Conservation (phyloP, 2,888 invertebrate genomes). For the Agrotis puta region DNA sequence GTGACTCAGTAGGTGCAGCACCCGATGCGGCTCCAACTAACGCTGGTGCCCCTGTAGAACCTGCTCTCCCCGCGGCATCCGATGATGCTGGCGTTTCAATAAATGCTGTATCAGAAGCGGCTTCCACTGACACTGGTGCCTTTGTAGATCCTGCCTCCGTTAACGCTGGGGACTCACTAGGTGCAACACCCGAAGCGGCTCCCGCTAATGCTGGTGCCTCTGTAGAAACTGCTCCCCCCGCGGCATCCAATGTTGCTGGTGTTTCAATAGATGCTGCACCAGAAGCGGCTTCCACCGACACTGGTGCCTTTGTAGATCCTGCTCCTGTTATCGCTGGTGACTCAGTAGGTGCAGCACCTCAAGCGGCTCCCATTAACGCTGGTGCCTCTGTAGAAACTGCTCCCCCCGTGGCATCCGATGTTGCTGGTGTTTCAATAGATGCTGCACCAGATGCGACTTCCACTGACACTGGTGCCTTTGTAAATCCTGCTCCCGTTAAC, state of each 20-base stretch:
- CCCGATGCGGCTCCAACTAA: background rate
- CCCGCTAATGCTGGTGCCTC: background rate
- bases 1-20: too few relatives aligned
- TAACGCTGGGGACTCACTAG: background rate
- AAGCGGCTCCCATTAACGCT: background rate
- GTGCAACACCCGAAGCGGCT: rapidly evolving
- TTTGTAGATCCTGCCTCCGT: too few relatives aligned
- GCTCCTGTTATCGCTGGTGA: background rate
- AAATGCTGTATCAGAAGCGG: rapidly evolving
- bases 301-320: rapidly evolving
- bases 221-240: background rate
- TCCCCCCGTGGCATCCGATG: background rate
- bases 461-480: background rate
- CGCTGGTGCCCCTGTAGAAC: too few relatives aligned
- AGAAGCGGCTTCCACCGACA: background rate
- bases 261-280: background rate
- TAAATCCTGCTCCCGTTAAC: background rate
- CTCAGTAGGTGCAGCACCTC: too few relatives aligned
- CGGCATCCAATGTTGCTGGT: background rate
- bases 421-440: background rate
- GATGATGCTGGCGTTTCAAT: background rate
- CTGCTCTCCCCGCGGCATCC: too few relatives aligned
- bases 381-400: background rate
- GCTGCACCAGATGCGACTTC: rapidly evolving
- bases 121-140: background rate